These are phyloP conservation scores for Cacoxenus indagator DNA, from an alignment of 2,888 invertebrate genomes.

Conservation along the genomic window DNA sequence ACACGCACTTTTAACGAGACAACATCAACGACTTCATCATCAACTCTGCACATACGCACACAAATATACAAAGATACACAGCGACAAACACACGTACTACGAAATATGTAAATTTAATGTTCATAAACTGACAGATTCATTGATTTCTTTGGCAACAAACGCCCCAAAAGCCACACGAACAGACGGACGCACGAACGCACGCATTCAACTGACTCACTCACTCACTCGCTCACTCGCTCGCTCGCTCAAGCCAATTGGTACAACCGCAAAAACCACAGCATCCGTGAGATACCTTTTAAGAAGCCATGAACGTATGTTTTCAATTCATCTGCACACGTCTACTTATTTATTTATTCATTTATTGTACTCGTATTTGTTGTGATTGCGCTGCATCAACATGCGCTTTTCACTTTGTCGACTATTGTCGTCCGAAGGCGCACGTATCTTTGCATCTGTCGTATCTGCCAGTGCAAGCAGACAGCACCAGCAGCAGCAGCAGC, in stretches of 20 bases:
- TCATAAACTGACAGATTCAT: conserved; percentile 19
- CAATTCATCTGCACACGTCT: conserved; percentile 24
- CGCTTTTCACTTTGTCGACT: conserved; percentile 47
- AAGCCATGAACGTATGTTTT: conserved; percentile 22
- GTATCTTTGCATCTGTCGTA: neutral
- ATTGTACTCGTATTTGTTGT: conserved; percentile 20
- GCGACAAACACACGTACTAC: conserved; percentile 24
- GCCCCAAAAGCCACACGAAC: neutral
- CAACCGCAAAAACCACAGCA: conserved; percentile 32
- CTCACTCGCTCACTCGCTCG: conserved; percentile 38
- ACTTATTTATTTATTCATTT: conserved; percentile 19
- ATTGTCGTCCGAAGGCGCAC: conserved; percentile 4
- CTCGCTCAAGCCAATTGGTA: conserved; percentile 55
- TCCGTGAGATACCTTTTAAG: conserved; percentile 64
- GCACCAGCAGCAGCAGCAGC: conserved; percentile 10
- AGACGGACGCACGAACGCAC: neutral
- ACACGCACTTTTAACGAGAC: conserved; percentile 21
- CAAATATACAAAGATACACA: neutral
- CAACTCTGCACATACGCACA: conserved; percentile 33
- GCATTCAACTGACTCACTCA: neutral
- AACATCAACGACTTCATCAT: neutral
- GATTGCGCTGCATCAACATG: conserved; percentile 26
- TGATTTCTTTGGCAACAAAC: neutral
- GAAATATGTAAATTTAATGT: conserved; percentile 45
- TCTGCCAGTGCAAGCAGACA: neutral